Percentiles rank a stretch among this genome's conserved stretches.
Conservation (phyloP, 2,113 vertebrate species). For the Caranx melampygus region DNA sequence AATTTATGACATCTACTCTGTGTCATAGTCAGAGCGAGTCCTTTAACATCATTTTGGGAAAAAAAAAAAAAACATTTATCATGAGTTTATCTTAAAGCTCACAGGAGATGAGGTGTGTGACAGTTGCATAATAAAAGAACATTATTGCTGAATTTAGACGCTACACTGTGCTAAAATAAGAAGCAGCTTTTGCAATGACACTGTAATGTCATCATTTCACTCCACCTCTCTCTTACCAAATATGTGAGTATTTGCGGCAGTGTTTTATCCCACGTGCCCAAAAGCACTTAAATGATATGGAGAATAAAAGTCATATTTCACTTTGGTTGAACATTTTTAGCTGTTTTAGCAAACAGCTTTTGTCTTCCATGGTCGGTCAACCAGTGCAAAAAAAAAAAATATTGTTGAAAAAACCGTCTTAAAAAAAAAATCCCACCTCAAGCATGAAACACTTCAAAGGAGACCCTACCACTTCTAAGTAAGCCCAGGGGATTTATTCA, state of each 20-base stretch:
- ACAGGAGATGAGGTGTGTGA: conserved; percentile 12
- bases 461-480: conserved; percentile 47
- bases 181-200: background rate
- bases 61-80: background rate
- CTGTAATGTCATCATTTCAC: conserved; percentile 10
- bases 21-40: conserved; percentile 12
- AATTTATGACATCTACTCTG: conserved; percentile 28
- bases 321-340: conserved; percentile 1
- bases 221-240: background rate
- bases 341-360: conserved; percentile 4
- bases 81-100: conserved; percentile 26
- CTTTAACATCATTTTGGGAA: background rate
- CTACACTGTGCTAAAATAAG: background rate
- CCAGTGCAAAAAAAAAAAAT: conserved; percentile 8
- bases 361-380: conserved; percentile 25
- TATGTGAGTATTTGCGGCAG: background rate
- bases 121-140: conserved; percentile 2
- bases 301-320: conserved; percentile 11
- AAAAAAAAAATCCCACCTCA: conserved; percentile 18
- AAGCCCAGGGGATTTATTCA: conserved; percentile 52
- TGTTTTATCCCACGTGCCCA: background rate
- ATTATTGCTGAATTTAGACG: background rate
- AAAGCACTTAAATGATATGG: background rate
- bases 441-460: conserved; percentile 64
- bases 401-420: background rate